Conservation (phyloP, 1,140 invertebrate genomes). For the Galendromus occidentalis region DNA sequence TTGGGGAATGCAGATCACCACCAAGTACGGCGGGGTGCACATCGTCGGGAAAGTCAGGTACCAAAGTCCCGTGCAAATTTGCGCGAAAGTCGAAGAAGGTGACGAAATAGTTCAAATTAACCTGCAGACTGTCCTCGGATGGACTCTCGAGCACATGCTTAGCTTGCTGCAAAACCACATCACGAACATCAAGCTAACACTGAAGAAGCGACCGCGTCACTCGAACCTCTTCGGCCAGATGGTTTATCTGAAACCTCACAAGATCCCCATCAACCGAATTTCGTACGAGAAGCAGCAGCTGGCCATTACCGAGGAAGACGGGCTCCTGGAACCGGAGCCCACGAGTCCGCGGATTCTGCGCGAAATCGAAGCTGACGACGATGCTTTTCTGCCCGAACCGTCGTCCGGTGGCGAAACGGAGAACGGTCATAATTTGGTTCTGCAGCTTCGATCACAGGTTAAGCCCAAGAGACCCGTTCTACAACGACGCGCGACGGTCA, state of each 20-base stretch:
- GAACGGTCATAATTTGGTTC: not conserved
- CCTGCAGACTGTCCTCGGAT: slow-evolving; percentile 74
- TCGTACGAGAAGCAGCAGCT: slow-evolving; percentile 6
- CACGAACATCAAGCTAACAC: slow-evolving; percentile 53
- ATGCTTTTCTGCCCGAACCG: slow-evolving; percentile 22
- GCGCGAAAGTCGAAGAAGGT: slow-evolving; percentile 70
- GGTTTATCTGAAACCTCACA: slow-evolving; percentile 19
- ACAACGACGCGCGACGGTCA: slow-evolving; percentile 64
- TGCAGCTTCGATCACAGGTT: not conserved
- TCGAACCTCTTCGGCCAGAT: slow-evolving; percentile 61
- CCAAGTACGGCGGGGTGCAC: slow-evolving; percentile 27
- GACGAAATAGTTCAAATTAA: slow-evolving; percentile 83
- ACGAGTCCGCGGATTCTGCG: slow-evolving; percentile 7
- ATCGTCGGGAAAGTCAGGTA: slow-evolving; percentile 26
- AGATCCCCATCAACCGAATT: slow-evolving; percentile 8
- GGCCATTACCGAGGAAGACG: not conserved
- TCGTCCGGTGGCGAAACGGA: slow-evolving; percentile 9
- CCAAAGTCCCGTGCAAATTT: slow-evolving; percentile 38
- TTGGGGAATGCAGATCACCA: slow-evolving; percentile 30
- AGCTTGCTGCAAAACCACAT: slow-evolving; percentile 51
- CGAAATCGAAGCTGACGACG: slow-evolving; percentile 23
- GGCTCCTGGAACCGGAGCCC: slow-evolving; percentile 9
- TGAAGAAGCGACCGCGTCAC: slow-evolving; percentile 63
- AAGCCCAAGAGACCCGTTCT: not conserved
- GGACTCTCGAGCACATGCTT: slow-evolving; percentile 61